Evolutionary conservation across 2,113 vertebrate genomes (phyloP).

Genomic region (Trachemys scripta): DNA sequence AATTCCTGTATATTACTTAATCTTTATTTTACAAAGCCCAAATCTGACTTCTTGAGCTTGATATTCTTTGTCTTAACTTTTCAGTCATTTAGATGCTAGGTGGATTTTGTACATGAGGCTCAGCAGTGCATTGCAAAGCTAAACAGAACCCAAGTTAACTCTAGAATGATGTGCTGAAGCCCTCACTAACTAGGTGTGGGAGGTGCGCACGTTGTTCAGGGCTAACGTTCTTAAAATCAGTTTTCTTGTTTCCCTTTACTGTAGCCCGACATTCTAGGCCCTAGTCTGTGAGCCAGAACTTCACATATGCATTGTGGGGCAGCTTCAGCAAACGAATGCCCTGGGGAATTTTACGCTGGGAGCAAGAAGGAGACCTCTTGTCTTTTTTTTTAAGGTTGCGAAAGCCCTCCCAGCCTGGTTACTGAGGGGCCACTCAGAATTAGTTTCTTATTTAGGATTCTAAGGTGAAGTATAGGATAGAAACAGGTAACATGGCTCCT

Average conservation of each 20-base stretch:
- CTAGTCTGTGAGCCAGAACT: not conserved
- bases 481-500: not conserved
- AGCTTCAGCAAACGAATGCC: not conserved
- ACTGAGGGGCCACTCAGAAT: not conserved
- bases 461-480: not conserved
- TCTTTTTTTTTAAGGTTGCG: not conserved
- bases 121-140: not conserved
- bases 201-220: not conserved
- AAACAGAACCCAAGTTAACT: not conserved
- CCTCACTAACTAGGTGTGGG: not conserved
- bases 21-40: not conserved
- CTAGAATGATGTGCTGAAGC: not conserved
- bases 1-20: not conserved
- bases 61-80: constrained; percentile 14
- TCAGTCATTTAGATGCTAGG: not conserved
- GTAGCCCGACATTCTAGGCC: not conserved
- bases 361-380: not conserved
- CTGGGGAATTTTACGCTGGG: not conserved
- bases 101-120: not conserved
- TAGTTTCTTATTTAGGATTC: not conserved
- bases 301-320: accelerated
- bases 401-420: not conserved
- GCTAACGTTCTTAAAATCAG: not conserved
- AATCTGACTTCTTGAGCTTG: constrained; percentile 14
- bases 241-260: not conserved